Evolutionary conservation across 2,113 vertebrate species (phyloP).

Genomic region (Psettodes erumei): DNA sequence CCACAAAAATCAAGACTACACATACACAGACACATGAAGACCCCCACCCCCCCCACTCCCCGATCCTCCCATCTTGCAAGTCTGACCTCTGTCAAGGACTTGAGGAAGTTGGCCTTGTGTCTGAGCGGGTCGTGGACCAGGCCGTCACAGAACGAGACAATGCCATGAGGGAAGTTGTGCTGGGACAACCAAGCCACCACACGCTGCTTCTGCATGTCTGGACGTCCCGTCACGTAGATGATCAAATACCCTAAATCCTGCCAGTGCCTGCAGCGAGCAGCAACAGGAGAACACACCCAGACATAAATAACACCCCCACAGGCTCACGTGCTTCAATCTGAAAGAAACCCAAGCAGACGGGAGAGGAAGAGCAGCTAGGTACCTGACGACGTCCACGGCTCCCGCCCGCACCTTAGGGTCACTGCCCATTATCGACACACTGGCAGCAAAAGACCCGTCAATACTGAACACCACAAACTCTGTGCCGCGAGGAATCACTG

Average conservation of each 20-base stretch:
- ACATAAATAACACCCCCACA: not conserved
- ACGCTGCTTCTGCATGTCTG: constrained; percentile 99
- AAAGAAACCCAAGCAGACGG: not conserved
- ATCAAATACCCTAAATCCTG: constrained; percentile 99
- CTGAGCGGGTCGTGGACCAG: constrained; percentile 96
- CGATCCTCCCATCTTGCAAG: too few relatives aligned
- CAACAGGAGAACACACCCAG: not conserved
- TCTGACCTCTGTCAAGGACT: constrained; percentile 89
- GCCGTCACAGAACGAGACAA: constrained; percentile 98
- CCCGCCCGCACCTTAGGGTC: constrained; percentile 98
- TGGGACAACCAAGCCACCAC: constrained; percentile 98
- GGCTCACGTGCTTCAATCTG: not conserved
- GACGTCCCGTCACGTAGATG: constrained; percentile 97
- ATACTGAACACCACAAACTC: constrained; percentile 99
- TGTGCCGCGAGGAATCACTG: constrained; percentile 90
- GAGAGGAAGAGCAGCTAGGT: constrained; percentile 12
- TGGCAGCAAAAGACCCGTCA: constrained; percentile 97
- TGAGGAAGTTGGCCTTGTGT: constrained; percentile 98
- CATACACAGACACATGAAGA: not conserved
- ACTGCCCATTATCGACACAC: constrained; percentile 99
- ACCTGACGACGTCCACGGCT: constrained; percentile 98
- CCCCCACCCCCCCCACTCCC: not conserved
- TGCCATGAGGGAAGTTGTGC: constrained; percentile 98
- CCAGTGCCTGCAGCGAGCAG: constrained; percentile 90
- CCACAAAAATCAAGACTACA: not conserved